Evolutionary conservation across 2,113 vertebrate genomes (phyloP).

Genomic region (Carassius carassius): DNA sequence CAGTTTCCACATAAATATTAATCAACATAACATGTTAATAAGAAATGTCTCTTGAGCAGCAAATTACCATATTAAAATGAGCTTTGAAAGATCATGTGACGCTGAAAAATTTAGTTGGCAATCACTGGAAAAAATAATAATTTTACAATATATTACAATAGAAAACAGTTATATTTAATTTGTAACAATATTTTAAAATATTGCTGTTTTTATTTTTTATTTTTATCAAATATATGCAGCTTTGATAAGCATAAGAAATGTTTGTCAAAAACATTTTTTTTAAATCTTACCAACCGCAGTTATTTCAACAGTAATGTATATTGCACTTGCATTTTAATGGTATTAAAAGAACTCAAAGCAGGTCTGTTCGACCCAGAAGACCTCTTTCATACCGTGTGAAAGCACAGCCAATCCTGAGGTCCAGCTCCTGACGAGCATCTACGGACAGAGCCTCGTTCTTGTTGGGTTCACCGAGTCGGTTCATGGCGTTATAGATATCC

Average conservation of each 20-base stretch:
- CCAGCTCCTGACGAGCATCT: slow-evolving; percentile 95
- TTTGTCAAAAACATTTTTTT: background rate
- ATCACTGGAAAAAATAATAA: too few relatives aligned
- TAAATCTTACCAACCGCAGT: background rate
- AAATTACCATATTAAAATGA: too few relatives aligned
- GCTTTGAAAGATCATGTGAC: too few relatives aligned
- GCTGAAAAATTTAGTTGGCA: too few relatives aligned
- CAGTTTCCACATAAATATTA: background rate
- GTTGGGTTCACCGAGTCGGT: slow-evolving; percentile 86
- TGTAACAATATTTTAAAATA: background rate
- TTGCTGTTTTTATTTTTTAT: background rate
- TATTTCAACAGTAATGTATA: background rate
- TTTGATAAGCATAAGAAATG: background rate
- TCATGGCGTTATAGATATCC: slow-evolving; percentile 95
- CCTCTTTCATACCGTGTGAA: slow-evolving; percentile 85
- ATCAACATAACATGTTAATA: background rate
- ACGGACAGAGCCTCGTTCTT: slow-evolving; percentile 92
- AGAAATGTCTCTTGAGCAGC: too few relatives aligned
- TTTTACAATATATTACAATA: background rate
- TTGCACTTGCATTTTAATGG: background rate
- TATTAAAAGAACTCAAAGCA: background rate
- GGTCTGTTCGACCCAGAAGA: background rate
- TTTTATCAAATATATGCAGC: background rate
- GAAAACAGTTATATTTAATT: background rate
- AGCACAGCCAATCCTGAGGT: slow-evolving; percentile 95